Base-by-base conservation (phyloP, 2,888 invertebrate species). In the Carterocephalus palaemon region DNA sequence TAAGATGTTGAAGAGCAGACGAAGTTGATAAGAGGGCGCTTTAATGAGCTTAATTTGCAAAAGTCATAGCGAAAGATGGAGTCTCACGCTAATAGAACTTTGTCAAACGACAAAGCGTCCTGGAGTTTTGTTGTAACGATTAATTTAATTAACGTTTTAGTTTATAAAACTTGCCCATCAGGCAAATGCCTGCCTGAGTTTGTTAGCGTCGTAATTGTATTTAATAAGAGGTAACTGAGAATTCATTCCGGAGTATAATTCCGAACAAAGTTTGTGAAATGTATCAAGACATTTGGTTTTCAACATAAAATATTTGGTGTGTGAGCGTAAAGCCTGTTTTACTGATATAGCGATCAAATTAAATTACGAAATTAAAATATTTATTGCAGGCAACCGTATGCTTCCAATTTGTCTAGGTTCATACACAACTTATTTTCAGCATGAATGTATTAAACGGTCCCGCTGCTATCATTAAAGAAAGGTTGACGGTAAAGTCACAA, bases 41-140 rank as follows among this genome's bases (percentile, higher is more conserved):
- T 56, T 73, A 80, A 80, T 78, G 75, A 75, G 75, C 73, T 75
- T 76, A 71, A 81, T 81, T 81, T 78, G 73, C 68, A 64, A 71
- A 70, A 78, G 77, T 76, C 75, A 69, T 71, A 64, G 59, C 58
- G 59, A 59, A 62, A 65, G 64, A 70, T 64, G 61, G 60, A 64
- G 60, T 64, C 59, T 55, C 49, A 13, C 56, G 60, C 66, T 65
- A 66, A 70, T 70, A 64, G 57, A 67, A 65, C 60, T 65, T 62
- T 62, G 63, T 66, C 66, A 54, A 63, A 67, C 60, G 54, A 41
- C 34, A 40, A 43, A 46, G 49, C 47, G 49, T 50, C 40, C 32
- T 24, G 29, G 33, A 28, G 19, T 32, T 38, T 46, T 38, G 46
- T 46, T 39, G 33, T 39, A 33, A 28, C 28, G 24, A 28, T 39